Conservation (phyloP, 2,797 vertebrate genomes). For the Ciconia nigra region DNA sequence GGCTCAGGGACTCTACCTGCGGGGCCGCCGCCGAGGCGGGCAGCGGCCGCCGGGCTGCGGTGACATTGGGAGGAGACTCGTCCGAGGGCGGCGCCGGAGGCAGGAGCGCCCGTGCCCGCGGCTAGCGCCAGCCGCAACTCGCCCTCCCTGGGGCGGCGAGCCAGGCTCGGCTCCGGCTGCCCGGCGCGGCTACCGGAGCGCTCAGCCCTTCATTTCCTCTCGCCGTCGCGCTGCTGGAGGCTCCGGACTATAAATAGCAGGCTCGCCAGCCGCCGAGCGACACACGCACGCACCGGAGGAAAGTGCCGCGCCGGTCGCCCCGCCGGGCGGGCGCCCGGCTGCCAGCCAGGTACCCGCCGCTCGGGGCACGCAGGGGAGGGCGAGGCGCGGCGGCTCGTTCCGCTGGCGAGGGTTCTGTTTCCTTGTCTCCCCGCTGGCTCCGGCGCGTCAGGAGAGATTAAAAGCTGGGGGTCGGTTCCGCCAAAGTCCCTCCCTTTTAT, state of each 20-base stretch:
- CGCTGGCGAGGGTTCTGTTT: not conserved
- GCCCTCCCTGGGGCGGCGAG: not conserved
- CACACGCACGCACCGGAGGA: not conserved
- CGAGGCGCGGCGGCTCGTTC: not conserved
- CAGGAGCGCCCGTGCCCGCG: not conserved
- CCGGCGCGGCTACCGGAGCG: not conserved
- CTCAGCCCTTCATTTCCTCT: not conserved
- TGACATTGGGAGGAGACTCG: conserved; percentile 14
- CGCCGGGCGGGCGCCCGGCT: not conserved
- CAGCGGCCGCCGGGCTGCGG: not conserved
- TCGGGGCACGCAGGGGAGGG: not conserved
- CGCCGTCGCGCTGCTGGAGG: not conserved
- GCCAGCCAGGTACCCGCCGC: not conserved
- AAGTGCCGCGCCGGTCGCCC: not conserved
- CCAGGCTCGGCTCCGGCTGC: not conserved
- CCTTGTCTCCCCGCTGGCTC: not conserved
- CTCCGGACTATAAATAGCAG: conserved; percentile 75
- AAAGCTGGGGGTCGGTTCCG: not conserved
- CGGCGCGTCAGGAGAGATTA: not conserved
- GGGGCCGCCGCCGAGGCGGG: not conserved
- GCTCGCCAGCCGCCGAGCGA: not conserved
- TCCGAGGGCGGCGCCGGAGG: not conserved
- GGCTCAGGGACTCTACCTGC: not conserved
- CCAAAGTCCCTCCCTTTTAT: not conserved
- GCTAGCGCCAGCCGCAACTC: not conserved